Base-by-base conservation (phyloP, 2,888 invertebrate species). In the Cataglyphis albicans region DNA sequence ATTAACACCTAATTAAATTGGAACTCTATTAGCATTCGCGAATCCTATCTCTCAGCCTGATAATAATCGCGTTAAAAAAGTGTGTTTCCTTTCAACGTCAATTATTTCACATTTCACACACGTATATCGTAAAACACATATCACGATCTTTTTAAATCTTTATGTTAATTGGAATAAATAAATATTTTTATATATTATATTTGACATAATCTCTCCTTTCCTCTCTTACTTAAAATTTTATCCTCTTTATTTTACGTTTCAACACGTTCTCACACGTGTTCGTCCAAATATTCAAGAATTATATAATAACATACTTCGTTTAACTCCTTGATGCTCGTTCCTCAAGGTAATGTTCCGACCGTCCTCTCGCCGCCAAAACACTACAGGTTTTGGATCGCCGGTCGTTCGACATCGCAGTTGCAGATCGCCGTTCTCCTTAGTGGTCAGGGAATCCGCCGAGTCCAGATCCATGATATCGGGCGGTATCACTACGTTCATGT, bases 401-500 rank as follows among this genome's bases (percentile, higher is more conserved):
- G 97, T 98, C 0, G 98, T 98, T 87, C 96, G 96, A 95, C 98
- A 98, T 67, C 96, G 96, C 78, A 98, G 95, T 82, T 97, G 95
- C 84, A 98, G 96, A 84, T 96, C 97, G 48, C 98, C 98, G 5
- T 98, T 97, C 94, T 98, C 98, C 74, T 97, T 96, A 9, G 97
- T 97, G 57, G 98, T 97, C 89, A 97, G 97, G 67, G 97, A 96
- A 91, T 97, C 97, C 89, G 97, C 97, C 82, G 97, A 97, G 25
- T 91, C 90, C 70, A 87, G 83, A 95, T 98, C 97, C 89, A 98
- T 95, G 90, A 98, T 98, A 95, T 98, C 98, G 74, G 98, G 98
- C 15, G 98, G 98, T 91, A 98, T 97, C 85, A 98, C 97, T 87
- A 98, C 98, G 93, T 98, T 97, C 92, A 98, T 96, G 93, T 97